Evolutionary conservation across 2,797 vertebrate species (phyloP), one percentile per base, ranked within the genome.

Genomic region (Cirrhinus mrigala): DNA sequence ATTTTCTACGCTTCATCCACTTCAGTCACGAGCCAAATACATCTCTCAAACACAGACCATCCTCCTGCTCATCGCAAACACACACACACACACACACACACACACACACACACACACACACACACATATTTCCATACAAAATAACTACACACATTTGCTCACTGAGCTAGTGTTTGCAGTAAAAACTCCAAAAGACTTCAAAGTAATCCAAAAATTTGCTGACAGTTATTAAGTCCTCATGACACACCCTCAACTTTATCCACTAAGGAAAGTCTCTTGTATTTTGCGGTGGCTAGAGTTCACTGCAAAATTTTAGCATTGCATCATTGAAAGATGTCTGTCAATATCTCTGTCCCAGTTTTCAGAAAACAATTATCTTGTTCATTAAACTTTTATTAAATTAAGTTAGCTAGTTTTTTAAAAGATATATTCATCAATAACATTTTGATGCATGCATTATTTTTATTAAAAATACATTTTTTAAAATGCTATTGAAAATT

Each of bases 271-370:
- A 52, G 33, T 66, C 56, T 18, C 24, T 29, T 83, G 50, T 70
- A 48, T 85, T 85, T 24, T 82, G 60, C 71, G 27, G 82, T 83
- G 87, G 70, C 86, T 81, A 68, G 22, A 62, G 64, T 86, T 79
- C 11, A 46, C n/a, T 46, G 37, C n/a, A 46, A 78, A 79, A 79
- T 6, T 18, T 33, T 3, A 3, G 3, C 40, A 44, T 44, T 8
- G 40, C 40, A 60, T 46, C 22, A 27, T 62, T 46, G 18, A 54
- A 76, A 15, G n/a, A 18, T 48, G 40, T 10, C 64, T 69, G 37
- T 68, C 27, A 68, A 27, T 68, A 44, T 44, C n/a, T 27, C 46
- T 79, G 52, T 58, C 20, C 11, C 37, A 11, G 1, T 15, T 62
- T 62, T 27, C 24, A 24, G 56, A 5, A 1, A 33, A 33, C 16